phyloP scores from a whole-genome alignment of 2,888 invertebrate species.

The Xylota sylvarum region DNA sequence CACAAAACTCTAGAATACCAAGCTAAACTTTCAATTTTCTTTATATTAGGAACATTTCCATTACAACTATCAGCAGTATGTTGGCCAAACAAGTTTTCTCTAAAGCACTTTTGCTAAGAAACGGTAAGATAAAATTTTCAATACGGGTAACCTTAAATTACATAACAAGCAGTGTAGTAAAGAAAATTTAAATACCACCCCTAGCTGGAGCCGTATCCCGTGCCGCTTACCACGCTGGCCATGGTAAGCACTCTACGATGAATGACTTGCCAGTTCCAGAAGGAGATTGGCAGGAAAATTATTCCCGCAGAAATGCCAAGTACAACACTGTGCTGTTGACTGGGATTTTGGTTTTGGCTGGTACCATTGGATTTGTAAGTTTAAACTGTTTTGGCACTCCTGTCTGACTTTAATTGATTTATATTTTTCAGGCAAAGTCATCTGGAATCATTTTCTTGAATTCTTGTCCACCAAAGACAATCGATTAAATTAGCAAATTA shows the following conservation, averaged over 20 bases:
- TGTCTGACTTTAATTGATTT: constrained; percentile 51
- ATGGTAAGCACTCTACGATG: constrained; percentile 86
- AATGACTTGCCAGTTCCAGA: constrained; percentile 92
- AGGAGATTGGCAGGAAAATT: constrained; percentile 91
- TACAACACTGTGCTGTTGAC: constrained; percentile 88
- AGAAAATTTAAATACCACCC: constrained; percentile 10
- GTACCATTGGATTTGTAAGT: constrained; percentile 83
- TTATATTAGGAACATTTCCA: constrained; percentile 33
- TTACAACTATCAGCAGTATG: constrained; percentile 79
- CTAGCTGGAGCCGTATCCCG: constrained; percentile 82
- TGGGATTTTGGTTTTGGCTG: constrained; percentile 86
- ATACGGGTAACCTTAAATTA: constrained; percentile 79
- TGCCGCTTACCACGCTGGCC: constrained; percentile 81
- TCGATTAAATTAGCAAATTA: constrained; percentile 84
- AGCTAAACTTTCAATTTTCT: neutral
- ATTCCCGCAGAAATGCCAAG: constrained; percentile 88
- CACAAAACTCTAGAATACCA: neutral
- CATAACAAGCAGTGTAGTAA: constrained; percentile 79
- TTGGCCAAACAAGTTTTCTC: constrained; percentile 82
- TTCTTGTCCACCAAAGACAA: constrained; percentile 87
- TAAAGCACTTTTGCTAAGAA: constrained; percentile 80
- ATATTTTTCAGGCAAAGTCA: constrained; percentile 86
- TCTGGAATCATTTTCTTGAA: constrained; percentile 88
- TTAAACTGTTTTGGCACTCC: neutral
- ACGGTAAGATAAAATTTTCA: constrained; percentile 79